Evolutionary conservation across 2,113 vertebrate genomes (phyloP).

Genomic region (Carollia perspicillata): DNA sequence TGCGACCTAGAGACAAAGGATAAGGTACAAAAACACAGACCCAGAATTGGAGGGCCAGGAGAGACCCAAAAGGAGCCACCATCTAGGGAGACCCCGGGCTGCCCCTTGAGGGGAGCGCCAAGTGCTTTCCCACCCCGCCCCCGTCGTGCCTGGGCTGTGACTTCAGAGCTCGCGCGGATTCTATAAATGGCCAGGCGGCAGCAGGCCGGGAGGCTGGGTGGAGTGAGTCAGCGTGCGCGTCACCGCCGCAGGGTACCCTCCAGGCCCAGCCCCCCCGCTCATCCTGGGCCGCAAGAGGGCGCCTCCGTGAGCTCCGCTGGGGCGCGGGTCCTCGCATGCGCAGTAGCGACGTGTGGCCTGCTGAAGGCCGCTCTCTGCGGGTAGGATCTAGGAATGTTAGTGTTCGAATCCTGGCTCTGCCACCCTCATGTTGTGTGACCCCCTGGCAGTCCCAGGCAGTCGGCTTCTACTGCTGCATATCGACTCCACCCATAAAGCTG

Average conservation of each 20-base stretch:
- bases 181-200: constrained; percentile 74
- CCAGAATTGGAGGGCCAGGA: not conserved
- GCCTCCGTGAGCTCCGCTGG: not conserved
- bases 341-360: not conserved
- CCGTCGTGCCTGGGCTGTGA: constrained; percentile 57
- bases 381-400: rapidly evolving
- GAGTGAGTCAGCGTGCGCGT: constrained; percentile 28
- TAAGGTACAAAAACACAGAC: not conserved
- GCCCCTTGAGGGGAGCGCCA: not conserved
- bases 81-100: constrained; percentile 44
- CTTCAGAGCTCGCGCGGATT: constrained; percentile 56
- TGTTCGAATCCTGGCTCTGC: not conserved
- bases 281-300: constrained; percentile 28
- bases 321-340: not conserved
- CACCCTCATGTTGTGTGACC: not conserved
- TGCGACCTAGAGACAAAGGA: not conserved
- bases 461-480: not conserved
- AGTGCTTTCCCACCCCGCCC: constrained; percentile 3
- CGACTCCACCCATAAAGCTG: not conserved
- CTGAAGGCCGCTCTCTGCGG: rapidly evolving
- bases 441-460: not conserved
- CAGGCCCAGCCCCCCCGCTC: not conserved
- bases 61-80: not conserved
- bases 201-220: not conserved
- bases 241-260: not conserved